phyloP scores from a whole-genome alignment of 2,113 vertebrate species.

The Gorsachius goisagi region DNA sequence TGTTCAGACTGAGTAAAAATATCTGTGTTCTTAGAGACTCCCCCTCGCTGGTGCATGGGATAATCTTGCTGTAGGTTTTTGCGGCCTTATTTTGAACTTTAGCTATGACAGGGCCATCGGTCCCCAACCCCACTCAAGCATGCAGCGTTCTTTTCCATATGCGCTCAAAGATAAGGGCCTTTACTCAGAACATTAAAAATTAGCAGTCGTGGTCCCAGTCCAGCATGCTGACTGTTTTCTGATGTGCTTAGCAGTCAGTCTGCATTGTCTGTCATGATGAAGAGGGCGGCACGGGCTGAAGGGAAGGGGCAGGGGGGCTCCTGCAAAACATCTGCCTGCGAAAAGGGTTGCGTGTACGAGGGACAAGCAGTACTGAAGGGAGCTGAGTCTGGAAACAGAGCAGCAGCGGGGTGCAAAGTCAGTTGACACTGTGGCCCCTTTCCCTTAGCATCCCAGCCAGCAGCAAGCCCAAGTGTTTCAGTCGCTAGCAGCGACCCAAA shows the following conservation, averaged over 20 bases:
- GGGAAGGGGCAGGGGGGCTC: neutral
- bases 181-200: neutral
- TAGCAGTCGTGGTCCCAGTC: neutral
- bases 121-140: neutral
- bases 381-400: neutral
- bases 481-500: neutral
- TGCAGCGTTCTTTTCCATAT: neutral
- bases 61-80: neutral
- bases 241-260: neutral
- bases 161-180: neutral
- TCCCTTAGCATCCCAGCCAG: neutral
- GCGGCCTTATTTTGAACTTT: neutral
- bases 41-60: neutral
- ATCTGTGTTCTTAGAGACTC: neutral
- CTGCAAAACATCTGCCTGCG: neutral
- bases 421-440: neutral
- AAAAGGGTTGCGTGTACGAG: neutral
- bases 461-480: neutral
- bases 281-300: accelerated
- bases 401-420: neutral
- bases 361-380: neutral
- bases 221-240: neutral
- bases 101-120: neutral
- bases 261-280: accelerated
- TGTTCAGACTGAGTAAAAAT: neutral